These are phyloP conservation scores for Apis dorsata DNA, from an alignment of 1,140 invertebrate genomes.

Conservation along the genomic window DNA sequence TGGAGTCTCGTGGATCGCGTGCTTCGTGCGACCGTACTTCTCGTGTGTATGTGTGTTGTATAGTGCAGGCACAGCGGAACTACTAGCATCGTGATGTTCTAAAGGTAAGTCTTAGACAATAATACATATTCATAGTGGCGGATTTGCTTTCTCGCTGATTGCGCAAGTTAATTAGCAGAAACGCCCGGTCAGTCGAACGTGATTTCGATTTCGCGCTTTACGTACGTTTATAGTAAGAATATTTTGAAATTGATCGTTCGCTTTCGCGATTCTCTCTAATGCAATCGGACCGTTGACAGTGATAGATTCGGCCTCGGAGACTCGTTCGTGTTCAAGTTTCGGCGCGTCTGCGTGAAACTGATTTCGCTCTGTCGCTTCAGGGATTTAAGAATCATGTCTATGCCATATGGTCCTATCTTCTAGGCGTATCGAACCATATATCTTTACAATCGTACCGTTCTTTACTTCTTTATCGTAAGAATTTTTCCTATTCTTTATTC, in stretches of 20 bases:
- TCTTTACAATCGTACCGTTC: accelerated
- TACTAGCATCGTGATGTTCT: background rate
- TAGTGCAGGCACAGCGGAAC: background rate
- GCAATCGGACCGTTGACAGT: conserved; percentile 34
- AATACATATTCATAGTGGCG: background rate
- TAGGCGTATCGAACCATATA: background rate
- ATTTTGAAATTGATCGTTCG: conserved; percentile 36
- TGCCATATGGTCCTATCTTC: too few species aligned
- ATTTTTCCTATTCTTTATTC: background rate
- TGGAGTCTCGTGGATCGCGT: background rate
- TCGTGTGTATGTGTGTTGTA: conserved; percentile 19
- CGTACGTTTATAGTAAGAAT: background rate
- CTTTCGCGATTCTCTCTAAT: background rate
- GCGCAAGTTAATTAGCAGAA: conserved; percentile 10
- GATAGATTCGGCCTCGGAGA: conserved; percentile 44
- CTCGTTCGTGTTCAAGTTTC: conserved; percentile 30
- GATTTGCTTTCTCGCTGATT: background rate
- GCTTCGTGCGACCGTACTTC: background rate
- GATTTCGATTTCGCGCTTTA: background rate
- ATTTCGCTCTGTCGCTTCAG: conserved; percentile 23
- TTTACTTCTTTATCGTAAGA: background rate
- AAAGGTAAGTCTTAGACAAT: conserved; percentile 7
- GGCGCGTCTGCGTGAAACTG: conserved; percentile 42
- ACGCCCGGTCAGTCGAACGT: background rate
- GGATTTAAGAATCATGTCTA: background rate